Conservation (phyloP, 2,888 invertebrate genomes). For the Synanthedon formicaeformis region DNA sequence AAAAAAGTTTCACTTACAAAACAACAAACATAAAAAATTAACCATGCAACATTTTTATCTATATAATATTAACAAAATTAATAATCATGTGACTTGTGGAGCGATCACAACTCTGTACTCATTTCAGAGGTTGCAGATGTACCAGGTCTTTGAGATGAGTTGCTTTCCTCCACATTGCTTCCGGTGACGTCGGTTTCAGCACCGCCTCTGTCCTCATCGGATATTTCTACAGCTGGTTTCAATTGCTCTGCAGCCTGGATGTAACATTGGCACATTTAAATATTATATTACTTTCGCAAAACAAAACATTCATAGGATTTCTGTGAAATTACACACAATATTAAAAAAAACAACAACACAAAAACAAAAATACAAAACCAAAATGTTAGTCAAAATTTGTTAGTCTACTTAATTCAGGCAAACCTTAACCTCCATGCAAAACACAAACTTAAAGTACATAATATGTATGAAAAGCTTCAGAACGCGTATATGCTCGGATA, state of each 20-base stretch:
- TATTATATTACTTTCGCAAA: too few species aligned
- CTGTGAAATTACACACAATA: background rate
- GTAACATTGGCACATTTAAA: background rate
- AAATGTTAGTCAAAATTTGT: conserved; percentile 42
- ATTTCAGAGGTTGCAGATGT: conserved; percentile 73
- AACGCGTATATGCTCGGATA: too few species aligned
- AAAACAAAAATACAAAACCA: conserved; percentile 7
- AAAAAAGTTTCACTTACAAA: conserved; percentile 7
- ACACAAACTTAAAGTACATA: conserved; percentile 13
- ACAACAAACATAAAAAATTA: conserved; percentile 9
- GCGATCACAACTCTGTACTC: conserved; percentile 75
- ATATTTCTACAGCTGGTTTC: conserved; percentile 24
- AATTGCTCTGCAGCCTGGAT: conserved; percentile 66
- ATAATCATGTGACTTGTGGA: conserved; percentile 2
- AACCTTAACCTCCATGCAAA: conserved; percentile 44
- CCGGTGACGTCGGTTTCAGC: conserved; percentile 5
- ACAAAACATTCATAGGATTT: background rate
- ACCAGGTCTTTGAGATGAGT: conserved; percentile 30
- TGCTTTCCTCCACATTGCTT: conserved; percentile 19
- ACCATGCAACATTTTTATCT: conserved; percentile 5
- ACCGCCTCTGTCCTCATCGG: conserved; percentile 24
- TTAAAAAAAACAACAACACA: conserved; percentile 2
- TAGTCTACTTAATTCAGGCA: conserved; percentile 24
- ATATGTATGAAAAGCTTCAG: too few species aligned
- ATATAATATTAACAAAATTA: conserved; percentile 1